Conservation (phyloP, 2,888 invertebrate species). For the Seira musarum region DNA sequence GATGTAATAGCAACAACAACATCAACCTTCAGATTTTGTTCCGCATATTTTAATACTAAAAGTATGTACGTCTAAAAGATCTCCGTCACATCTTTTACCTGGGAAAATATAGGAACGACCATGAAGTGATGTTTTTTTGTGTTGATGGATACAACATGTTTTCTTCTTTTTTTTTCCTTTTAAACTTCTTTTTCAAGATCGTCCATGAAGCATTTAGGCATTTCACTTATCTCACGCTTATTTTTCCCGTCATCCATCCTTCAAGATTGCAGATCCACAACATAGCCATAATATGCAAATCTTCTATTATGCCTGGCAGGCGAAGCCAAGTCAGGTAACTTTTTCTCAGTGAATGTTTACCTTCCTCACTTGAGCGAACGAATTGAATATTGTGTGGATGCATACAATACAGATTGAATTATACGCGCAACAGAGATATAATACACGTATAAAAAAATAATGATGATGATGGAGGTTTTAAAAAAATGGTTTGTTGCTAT, state of each 20-base stretch:
- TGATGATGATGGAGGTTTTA: constrained; percentile 44
- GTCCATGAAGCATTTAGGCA: constrained; percentile 2
- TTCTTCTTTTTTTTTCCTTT: too few relatives aligned
- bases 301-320: neutral
- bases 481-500: constrained; percentile 33
- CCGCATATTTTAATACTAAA: constrained; percentile 5
- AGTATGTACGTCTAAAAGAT: too few relatives aligned
- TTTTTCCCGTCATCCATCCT: too few relatives aligned
- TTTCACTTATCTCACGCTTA: constrained; percentile 17
- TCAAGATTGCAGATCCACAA: constrained; percentile 16
- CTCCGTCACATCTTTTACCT: too few relatives aligned
- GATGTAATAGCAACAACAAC: constrained; percentile 19
- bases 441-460: constrained; percentile 3
- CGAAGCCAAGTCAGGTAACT: constrained; percentile 30
- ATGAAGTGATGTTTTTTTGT: too few relatives aligned
- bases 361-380: constrained; percentile 36
- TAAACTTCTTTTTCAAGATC: too few relatives aligned
- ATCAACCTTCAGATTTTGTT: constrained; percentile 22
- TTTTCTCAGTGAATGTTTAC: constrained; percentile 24
- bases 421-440: neutral
- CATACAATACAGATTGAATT: too few relatives aligned
- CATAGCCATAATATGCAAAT: constrained; percentile 50
- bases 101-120: too few relatives aligned
- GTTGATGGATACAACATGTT: neutral
- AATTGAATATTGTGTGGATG: constrained; percentile 46